Evolutionary conservation across 1,140 invertebrate species (phyloP).

Genomic region (Neotoxoptera formosana): DNA sequence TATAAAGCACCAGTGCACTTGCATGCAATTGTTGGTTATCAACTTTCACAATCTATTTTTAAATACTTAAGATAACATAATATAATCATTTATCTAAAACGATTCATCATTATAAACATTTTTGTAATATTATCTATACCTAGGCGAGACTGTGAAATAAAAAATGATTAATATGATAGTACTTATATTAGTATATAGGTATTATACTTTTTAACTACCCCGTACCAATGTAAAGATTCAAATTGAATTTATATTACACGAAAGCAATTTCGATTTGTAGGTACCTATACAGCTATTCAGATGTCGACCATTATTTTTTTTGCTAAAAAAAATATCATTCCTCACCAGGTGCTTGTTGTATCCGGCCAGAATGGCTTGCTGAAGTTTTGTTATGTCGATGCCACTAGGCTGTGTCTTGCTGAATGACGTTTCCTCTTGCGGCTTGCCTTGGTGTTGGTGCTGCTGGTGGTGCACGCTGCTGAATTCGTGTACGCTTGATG

Average conservation of each 20-base stretch:
- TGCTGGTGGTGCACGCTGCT: conserved; percentile 41
- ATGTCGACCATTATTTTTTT: neutral
- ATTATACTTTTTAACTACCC: neutral
- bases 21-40: no score
- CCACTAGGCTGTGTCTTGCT: conserved; percentile 58
- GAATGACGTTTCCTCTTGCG: neutral
- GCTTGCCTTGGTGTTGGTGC: conserved; percentile 59
- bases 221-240: neutral
- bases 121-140: neutral
- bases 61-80: neutral
- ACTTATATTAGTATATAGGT: no score
- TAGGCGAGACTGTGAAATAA: neutral
- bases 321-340: neutral
- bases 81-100: neutral
- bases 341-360: conserved; percentile 60
- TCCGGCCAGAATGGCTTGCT: conserved; percentile 66
- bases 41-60: neutral
- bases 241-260: neutral
- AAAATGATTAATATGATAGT: neutral
- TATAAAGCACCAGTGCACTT: no score
- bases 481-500: neutral
- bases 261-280: neutral
- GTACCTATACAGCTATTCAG: neutral
- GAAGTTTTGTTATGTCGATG: conserved; percentile 66
- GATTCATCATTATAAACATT: neutral